These are phyloP conservation scores for Dinocampus coccinellae DNA, from an alignment of 2,888 invertebrate species.

Conservation along the genomic window DNA sequence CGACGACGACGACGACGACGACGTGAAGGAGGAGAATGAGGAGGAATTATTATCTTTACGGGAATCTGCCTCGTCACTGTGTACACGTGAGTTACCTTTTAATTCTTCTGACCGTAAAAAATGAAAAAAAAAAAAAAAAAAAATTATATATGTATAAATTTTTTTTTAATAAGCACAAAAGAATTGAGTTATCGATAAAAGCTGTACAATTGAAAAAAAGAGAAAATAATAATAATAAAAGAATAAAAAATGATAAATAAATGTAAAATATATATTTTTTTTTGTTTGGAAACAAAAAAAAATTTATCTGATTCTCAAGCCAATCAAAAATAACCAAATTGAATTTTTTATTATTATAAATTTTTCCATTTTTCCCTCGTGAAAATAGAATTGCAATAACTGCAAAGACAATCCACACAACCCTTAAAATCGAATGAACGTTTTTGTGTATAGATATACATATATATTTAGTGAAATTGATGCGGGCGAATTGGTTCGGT, in stretches of 20 bases:
- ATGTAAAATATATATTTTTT: no score
- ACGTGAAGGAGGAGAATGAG: neutral
- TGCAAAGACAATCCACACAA: neutral
- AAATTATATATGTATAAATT: no score
- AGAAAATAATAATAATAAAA: neutral
- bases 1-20: no score
- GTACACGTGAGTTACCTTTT: constrained; percentile 29
- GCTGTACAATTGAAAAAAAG: neutral
- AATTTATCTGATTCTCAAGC: no score
- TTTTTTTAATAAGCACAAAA: neutral
- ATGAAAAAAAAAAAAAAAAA: neutral
- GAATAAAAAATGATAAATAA: no score
- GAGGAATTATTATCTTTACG: constrained; percentile 46
- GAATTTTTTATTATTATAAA: no score
- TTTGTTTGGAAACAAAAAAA: neutral
- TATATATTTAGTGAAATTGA: constrained; percentile 49
- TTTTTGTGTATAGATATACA: neutral
- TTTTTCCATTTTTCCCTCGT: neutral
- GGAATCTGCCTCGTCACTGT: constrained; percentile 59
- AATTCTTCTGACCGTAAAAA: neutral
- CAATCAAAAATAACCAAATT: no score
- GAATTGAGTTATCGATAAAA: neutral
- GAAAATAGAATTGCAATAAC: neutral
- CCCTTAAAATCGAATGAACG: neutral
- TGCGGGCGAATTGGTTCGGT: constrained; percentile 44